Evolutionary conservation across 2,797 vertebrate genomes (phyloP).

Genomic region (Urosaurus nigricauda): DNA sequence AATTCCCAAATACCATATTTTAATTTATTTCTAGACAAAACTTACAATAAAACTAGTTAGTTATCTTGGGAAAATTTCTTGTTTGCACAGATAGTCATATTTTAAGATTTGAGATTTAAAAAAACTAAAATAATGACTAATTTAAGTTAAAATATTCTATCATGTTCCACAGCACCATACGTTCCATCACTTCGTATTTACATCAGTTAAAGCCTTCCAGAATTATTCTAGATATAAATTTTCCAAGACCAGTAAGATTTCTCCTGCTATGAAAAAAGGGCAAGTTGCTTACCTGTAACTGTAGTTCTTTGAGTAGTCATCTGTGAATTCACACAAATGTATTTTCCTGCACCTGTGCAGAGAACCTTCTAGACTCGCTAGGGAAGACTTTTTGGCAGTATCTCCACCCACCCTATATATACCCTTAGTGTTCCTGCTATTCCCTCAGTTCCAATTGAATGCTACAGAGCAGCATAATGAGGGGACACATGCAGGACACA

Average conservation of each 20-base stretch:
- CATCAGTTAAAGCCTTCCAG: background rate
- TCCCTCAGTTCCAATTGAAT: no score
- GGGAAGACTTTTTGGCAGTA: no score
- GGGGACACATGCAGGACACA: no score
- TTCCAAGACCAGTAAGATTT: background rate
- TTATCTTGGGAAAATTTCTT: background rate
- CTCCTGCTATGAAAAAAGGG: background rate
- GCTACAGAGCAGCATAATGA: no score
- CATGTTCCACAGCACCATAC: background rate
- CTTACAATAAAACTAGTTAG: background rate
- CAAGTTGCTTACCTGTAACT: no score
- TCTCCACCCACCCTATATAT: no score
- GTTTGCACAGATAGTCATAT: background rate
- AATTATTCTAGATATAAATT: background rate
- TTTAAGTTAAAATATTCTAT: background rate
- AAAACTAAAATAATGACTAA: background rate
- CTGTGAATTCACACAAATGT: no score
- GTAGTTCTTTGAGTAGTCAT: no score
- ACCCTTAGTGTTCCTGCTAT: no score
- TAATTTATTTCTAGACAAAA: background rate
- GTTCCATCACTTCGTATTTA: background rate
- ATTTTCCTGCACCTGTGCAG: no score
- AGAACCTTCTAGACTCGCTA: no score
- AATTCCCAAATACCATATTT: background rate
- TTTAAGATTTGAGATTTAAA: slow-evolving; percentile 3